Conservation (phyloP, 2,113 vertebrate genomes). For the Perccottus glenii region DNA sequence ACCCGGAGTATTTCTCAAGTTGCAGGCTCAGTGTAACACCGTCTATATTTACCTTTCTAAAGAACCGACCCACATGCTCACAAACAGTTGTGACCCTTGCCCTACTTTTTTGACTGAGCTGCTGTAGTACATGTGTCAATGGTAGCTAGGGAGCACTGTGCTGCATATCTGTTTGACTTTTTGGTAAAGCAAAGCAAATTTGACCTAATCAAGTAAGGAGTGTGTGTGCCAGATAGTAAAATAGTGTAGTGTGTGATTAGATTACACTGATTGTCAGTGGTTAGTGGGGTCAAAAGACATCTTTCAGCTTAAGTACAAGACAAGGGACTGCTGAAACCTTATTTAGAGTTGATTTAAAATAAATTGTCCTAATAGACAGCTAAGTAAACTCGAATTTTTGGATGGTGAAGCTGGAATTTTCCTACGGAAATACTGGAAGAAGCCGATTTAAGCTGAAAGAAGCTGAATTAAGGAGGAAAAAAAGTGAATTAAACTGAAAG, state of each 20-base stretch:
- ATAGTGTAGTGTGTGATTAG: background rate
- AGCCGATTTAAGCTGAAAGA: too few species aligned
- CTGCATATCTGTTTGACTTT: constrained; percentile 8
- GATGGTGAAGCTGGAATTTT: too few species aligned
- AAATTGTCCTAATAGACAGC: too few species aligned
- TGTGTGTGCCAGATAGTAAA: background rate
- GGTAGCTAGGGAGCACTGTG: constrained; percentile 17
- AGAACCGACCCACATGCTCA: constrained; percentile 54
- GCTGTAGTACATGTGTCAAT: constrained; percentile 18
- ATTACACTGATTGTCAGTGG: constrained; percentile 17
- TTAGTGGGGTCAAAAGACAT: constrained; percentile 4
- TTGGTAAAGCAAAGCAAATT: constrained; percentile 6
- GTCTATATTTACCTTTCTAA: constrained; percentile 72
- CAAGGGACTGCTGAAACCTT: background rate
- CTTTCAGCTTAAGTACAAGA: constrained; percentile 6
- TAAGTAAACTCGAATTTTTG: too few species aligned
- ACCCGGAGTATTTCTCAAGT: constrained; percentile 10
- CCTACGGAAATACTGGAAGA: too few species aligned
- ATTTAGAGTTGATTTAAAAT: background rate
- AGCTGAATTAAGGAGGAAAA: too few species aligned
- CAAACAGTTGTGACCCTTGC: constrained; percentile 68
- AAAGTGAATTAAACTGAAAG: too few species aligned
- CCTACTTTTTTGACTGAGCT: constrained; percentile 66
- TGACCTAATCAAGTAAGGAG: background rate
- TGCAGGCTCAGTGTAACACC: constrained; percentile 25